Evolutionary conservation across 2,888 invertebrate genomes (phyloP).

Genomic region (Molanna angustata): DNA sequence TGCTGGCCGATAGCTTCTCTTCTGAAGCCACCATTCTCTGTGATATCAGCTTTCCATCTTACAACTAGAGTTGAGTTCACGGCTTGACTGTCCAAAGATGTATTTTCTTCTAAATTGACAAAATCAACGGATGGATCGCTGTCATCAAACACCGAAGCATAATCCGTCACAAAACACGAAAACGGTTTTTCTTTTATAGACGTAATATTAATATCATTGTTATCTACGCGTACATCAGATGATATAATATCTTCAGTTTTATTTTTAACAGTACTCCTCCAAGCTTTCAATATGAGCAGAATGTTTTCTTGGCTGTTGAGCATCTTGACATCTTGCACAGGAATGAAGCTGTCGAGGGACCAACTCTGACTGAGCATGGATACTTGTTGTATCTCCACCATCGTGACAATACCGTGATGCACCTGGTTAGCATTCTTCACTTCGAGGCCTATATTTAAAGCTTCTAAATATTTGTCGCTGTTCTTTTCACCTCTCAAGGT

Average conservation of each 20-base stretch:
- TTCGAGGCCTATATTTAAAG: slow-evolving; percentile 64
- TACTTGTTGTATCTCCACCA: slow-evolving; percentile 57
- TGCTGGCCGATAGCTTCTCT: slow-evolving; percentile 66
- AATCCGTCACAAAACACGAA: slow-evolving; percentile 44
- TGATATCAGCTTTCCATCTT: slow-evolving; percentile 56
- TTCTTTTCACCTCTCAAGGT: slow-evolving; percentile 45
- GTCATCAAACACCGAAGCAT: slow-evolving; percentile 40
- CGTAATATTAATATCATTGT: slow-evolving; percentile 38
- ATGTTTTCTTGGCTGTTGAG: slow-evolving; percentile 45
- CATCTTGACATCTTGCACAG: slow-evolving; percentile 40
- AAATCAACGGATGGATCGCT: slow-evolving; percentile 35
- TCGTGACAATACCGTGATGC: slow-evolving; percentile 57
- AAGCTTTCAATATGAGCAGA: slow-evolving; percentile 46
- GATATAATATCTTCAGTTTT: slow-evolving; percentile 41
- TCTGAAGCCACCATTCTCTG: slow-evolving; percentile 53
- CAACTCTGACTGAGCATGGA: slow-evolving; percentile 62
- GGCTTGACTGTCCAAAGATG: slow-evolving; percentile 38
- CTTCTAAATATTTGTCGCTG: slow-evolving; percentile 46
- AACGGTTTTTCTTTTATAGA: slow-evolving; percentile 41
- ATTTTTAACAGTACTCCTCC: slow-evolving; percentile 38
- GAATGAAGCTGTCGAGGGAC: slow-evolving; percentile 49
- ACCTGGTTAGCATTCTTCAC: slow-evolving; percentile 67
- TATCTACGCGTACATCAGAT: slow-evolving; percentile 42
- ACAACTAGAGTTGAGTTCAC: slow-evolving; percentile 51
- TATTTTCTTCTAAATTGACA: slow-evolving; percentile 32